phyloP scores from a whole-genome alignment of 2,888 invertebrate genomes.

The Hybos culiciformis region DNA sequence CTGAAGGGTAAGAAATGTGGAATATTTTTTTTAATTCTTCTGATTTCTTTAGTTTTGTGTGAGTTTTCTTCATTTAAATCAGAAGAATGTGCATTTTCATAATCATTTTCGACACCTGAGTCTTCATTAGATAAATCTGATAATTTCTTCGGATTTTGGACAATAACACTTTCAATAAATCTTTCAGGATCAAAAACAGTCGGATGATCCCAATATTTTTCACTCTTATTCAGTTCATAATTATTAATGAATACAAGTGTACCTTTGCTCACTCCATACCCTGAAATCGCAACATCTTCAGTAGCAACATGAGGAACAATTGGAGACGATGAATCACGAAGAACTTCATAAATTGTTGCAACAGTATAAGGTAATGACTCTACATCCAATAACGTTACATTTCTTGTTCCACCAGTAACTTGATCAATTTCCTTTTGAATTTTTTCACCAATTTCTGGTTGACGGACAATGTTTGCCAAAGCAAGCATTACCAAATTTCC shows the following conservation, averaged over 20 bases:
- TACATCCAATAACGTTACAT: conserved; percentile 48
- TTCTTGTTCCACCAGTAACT: conserved; percentile 33
- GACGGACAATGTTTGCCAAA: conserved; percentile 48
- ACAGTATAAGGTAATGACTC: conserved; percentile 57
- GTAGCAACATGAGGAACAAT: conserved; percentile 77
- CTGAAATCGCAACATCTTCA: conserved; percentile 53
- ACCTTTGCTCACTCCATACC: conserved; percentile 55
- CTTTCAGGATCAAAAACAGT: conserved; percentile 56
- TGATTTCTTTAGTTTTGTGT: conserved; percentile 20
- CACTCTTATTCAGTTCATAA: conserved; percentile 58
- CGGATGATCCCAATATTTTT: conserved; percentile 56
- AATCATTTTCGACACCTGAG: neutral
- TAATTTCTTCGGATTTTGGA: neutral
- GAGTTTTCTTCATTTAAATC: neutral
- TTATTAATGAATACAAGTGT: conserved; percentile 71
- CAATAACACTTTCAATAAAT: conserved; percentile 41
- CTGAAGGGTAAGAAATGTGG: conserved; percentile 69
- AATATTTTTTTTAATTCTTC: conserved; percentile 38
- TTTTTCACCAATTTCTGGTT: conserved; percentile 47
- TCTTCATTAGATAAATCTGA: neutral
- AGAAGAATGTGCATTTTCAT: neutral
- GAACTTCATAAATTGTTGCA: conserved; percentile 60
- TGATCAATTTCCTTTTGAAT: conserved; percentile 53
- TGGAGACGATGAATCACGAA: conserved; percentile 63
- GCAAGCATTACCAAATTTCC: conserved; percentile 64